Percentiles rank a stretch among this genome's conserved stretches.
Evolutionary conservation across 2,888 invertebrate species (phyloP).

Genomic region (Hirtodrosophila alboralis): DNA sequence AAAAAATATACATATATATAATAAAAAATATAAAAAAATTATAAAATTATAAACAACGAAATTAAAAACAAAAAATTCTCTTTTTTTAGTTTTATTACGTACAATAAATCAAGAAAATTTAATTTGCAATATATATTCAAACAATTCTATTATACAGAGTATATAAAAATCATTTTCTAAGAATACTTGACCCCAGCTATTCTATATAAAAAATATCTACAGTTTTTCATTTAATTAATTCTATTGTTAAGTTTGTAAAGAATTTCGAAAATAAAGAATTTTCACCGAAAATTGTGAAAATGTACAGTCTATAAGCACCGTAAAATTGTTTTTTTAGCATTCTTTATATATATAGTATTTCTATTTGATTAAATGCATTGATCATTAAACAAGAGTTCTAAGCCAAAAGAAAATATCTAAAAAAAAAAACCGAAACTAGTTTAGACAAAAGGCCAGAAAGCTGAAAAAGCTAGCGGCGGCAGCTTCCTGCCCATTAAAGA

Average conservation of each 20-base stretch:
- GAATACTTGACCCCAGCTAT: conserved; percentile 3
- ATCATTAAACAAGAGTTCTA: conserved; percentile 64
- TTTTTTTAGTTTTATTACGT: too few relatives aligned
- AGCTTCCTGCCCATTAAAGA: conserved; percentile 57
- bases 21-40: too few relatives aligned
- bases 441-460: conserved; percentile 50
- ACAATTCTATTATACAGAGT: too few relatives aligned
- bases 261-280: conserved; percentile 13
- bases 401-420: conserved; percentile 5
- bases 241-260: conserved; percentile 22
- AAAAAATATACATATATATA: too few relatives aligned
- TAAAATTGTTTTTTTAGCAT: conserved; percentile 66
- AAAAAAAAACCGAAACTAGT: conserved; percentile 43
- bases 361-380: conserved; percentile 70
- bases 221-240: conserved; percentile 27
- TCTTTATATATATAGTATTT: conserved; percentile 41
- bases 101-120: too few relatives aligned
- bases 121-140: too few relatives aligned
- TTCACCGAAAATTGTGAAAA: conserved; percentile 39
- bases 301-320: conserved; percentile 50
- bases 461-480: conserved; percentile 43
- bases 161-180: background rate
- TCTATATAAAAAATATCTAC: background rate
- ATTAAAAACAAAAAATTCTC: too few relatives aligned
- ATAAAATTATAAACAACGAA: too few relatives aligned